Evolutionary conservation across 2,797 vertebrate species (phyloP).

Genomic region (Presbytis comata): DNA sequence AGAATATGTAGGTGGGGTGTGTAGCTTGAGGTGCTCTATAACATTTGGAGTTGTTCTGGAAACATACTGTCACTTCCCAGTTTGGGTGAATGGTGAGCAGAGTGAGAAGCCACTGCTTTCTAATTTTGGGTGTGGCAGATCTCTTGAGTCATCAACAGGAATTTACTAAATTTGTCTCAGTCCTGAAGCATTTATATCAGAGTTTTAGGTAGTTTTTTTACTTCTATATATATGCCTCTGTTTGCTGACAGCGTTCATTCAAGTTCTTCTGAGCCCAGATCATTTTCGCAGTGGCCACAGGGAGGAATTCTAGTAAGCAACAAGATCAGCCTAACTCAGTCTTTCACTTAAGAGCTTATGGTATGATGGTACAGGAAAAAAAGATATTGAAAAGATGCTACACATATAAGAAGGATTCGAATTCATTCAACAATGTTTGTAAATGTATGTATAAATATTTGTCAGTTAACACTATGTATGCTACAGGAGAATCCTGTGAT

Average conservation of each 20-base stretch:
- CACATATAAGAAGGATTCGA: not conserved
- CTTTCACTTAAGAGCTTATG: not conserved
- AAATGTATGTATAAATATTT: not conserved
- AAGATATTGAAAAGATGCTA: not conserved
- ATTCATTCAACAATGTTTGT: not conserved
- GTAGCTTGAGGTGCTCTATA: not conserved
- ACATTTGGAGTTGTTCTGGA: not conserved
- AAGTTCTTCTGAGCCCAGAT: not conserved
- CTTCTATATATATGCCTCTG: not conserved
- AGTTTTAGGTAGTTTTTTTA: not conserved
- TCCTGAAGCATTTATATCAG: not conserved
- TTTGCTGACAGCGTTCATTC: not conserved
- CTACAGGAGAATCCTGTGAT: not conserved
- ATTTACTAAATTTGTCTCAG: not conserved
- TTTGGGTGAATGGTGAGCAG: not conserved
- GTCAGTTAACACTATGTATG: not conserved
- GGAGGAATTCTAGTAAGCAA: not conserved
- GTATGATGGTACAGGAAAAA: not conserved
- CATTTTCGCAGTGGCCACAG: not conserved
- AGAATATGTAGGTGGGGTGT: accelerated
- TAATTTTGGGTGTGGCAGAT: not conserved
- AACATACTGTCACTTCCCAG: not conserved
- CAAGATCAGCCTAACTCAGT: not conserved
- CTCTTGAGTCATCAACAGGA: not conserved
- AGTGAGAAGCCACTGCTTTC: not conserved